A percentile compares a stretch with the other conserved stretches of the same genome.
phyloP scores from a whole-genome alignment of 2,797 vertebrate species.

The Orientallactaga sibirica region DNA sequence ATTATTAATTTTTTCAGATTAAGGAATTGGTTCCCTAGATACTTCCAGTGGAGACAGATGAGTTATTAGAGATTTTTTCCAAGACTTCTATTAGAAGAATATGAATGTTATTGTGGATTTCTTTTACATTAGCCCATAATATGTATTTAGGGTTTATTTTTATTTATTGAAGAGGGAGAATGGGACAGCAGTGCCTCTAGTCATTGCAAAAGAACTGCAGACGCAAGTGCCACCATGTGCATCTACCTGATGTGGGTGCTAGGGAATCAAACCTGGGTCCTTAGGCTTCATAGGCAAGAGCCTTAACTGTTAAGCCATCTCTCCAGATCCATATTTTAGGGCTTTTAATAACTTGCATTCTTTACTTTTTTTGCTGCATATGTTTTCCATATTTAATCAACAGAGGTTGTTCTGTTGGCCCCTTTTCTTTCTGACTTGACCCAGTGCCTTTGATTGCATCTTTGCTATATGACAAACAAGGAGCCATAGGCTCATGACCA shows the following conservation, averaged over 20 bases:
- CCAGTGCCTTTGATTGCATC: neutral
- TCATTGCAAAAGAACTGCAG: too few species aligned
- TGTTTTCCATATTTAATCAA: neutral
- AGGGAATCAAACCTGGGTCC: too few species aligned
- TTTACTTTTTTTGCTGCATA: neutral
- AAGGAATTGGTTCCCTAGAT: neutral
- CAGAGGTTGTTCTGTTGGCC: neutral
- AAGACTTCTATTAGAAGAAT: too few species aligned
- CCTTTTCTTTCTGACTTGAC: neutral
- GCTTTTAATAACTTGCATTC: neutral
- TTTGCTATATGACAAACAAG: constrained; percentile 17
- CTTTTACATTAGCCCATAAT: neutral
- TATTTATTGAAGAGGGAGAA: too few species aligned
- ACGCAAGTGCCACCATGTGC: too few species aligned
- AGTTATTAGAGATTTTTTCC: neutral
- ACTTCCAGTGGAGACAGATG: neutral
- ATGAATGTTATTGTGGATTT: neutral
- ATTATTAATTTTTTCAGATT: neutral
- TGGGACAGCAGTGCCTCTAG: too few species aligned
- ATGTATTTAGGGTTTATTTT: neutral
- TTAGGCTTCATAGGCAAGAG: too few species aligned
- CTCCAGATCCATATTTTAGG: too few species aligned
- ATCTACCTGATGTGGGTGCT: too few species aligned
- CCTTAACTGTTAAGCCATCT: too few species aligned
- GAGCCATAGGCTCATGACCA: neutral